Conservation (phyloP, 2,797 vertebrate genomes). For the Menidia menidia region DNA sequence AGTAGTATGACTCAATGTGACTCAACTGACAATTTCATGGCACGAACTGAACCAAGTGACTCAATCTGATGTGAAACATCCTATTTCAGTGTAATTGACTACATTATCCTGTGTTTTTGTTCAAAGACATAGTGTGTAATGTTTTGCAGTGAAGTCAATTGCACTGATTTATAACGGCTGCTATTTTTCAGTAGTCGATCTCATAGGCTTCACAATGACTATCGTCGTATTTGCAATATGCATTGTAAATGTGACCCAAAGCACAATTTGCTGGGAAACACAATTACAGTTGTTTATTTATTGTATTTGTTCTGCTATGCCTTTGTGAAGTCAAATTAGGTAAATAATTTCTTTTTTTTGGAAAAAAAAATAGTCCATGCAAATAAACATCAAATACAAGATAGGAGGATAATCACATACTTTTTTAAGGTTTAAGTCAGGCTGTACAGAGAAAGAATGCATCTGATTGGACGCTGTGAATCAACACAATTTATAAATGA, state of each 20-base stretch:
- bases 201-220: background rate
- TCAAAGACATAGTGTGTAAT: background rate
- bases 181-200: background rate
- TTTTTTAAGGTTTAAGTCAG: constrained; percentile 21
- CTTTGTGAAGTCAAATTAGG: constrained; percentile 3
- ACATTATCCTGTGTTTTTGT: background rate
- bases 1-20: constrained; percentile 59
- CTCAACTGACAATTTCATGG: constrained; percentile 32
- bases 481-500: constrained; percentile 29
- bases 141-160: background rate
- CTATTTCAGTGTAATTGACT: constrained; percentile 2
- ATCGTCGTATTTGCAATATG: background rate
- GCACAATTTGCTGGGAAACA: background rate
- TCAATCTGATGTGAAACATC: constrained; percentile 18
- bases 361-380: constrained; percentile 47
- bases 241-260: background rate
- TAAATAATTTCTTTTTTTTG: constrained; percentile 27
- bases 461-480: constrained; percentile 26
- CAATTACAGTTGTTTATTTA: background rate
- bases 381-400: constrained; percentile 35
- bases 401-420: constrained; percentile 29
- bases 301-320: background rate
- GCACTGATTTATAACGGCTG: background rate
- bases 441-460: constrained; percentile 13
- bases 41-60: constrained; percentile 14